Conservation (phyloP, 2,888 invertebrate species). For the Anoncus sp. region DNA sequence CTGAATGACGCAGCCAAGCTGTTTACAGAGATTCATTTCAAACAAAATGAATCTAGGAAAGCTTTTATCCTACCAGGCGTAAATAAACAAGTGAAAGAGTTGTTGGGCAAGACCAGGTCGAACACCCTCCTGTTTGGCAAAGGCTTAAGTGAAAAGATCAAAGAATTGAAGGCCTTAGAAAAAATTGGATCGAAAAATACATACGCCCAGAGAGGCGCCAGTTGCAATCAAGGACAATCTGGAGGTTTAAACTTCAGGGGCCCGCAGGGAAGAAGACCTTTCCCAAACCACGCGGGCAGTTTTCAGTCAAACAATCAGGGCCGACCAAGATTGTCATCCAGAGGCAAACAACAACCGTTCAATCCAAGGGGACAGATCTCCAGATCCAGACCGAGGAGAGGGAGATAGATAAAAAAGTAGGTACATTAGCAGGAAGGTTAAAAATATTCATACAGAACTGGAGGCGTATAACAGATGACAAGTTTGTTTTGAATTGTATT, state of each 20-base stretch:
- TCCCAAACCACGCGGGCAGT: constrained; percentile 2
- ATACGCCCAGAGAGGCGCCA: not conserved
- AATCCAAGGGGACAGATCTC: not conserved
- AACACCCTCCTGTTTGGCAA: constrained; percentile 26
- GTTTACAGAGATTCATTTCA: constrained; percentile 19
- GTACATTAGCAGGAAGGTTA: constrained; percentile 1
- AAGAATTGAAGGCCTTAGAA: constrained; percentile 26
- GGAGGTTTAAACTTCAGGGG: constrained; percentile 28
- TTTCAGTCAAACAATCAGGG: constrained; percentile 2
- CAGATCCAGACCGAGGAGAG: not conserved
- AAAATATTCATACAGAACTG: constrained; percentile 18
- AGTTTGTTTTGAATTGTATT: constrained; percentile 38
- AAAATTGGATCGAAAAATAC: not conserved
- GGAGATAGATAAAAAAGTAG: constrained; percentile 11
- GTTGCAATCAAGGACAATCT: not conserved
- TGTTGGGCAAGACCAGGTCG: constrained; percentile 27
- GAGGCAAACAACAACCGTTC: constrained; percentile 1
- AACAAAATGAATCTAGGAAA: constrained; percentile 15
- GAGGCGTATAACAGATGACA: constrained; percentile 39
- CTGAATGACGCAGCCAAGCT: constrained; percentile 30
- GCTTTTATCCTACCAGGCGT: constrained; percentile 26
- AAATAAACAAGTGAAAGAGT: constrained; percentile 9
- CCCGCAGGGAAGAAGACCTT: constrained; percentile 13
- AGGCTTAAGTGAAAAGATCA: constrained; percentile 23
- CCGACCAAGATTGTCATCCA: constrained; percentile 4